phyloP scores from a whole-genome alignment of 2,797 vertebrate genomes.

The Ceryle rudis region DNA sequence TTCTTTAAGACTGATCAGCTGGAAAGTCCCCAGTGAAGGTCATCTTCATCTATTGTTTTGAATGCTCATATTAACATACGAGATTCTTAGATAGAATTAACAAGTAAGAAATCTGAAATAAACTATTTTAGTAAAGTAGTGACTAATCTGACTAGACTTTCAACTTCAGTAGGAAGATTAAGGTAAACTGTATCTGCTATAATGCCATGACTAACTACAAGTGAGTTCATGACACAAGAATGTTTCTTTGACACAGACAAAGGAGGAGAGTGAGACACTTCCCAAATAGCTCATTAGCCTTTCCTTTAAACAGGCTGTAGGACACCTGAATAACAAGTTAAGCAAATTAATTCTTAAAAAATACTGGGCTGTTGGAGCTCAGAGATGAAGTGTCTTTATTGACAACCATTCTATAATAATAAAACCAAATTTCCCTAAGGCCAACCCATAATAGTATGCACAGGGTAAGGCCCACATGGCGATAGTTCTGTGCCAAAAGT shows the following conservation, averaged over 20 bases:
- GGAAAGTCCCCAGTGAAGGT: background rate
- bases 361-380: background rate
- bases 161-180: background rate
- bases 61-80: background rate
- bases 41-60: background rate
- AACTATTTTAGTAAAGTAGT: background rate
- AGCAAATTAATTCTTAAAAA: background rate
- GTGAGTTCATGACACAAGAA: background rate
- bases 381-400: background rate
- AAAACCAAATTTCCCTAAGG: background rate
- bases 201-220: background rate
- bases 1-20: background rate
- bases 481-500: background rate
- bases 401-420: background rate
- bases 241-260: background rate
- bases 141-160: background rate
- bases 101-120: background rate
- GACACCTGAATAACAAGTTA: background rate
- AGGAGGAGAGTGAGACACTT: background rate
- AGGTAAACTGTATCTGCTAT: background rate
- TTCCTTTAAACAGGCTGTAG: background rate
- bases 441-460: background rate
- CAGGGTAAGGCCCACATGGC: background rate
- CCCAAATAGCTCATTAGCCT: constrained; percentile 8
- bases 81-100: background rate